Evolutionary conservation across 2,797 vertebrate species (phyloP).

Genomic region (Catamblyrhynchus diadema): DNA sequence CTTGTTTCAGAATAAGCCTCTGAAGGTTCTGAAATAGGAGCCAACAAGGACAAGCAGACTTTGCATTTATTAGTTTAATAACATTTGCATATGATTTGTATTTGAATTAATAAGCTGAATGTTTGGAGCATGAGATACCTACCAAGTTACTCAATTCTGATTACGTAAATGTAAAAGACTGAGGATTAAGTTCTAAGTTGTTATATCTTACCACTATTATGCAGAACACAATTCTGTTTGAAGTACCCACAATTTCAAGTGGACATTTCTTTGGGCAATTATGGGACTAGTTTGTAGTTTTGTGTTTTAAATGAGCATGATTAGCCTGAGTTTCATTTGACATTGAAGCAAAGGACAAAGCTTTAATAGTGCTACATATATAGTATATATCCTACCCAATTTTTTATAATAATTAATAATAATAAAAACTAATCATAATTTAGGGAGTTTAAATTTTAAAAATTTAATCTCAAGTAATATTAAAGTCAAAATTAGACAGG

Average conservation of each 20-base stretch:
- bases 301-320: constrained; percentile 19
- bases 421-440: not conserved
- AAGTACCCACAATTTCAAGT: constrained; percentile 6
- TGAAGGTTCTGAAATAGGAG: not conserved
- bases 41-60: not conserved
- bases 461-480: not conserved
- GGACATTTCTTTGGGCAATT: constrained; percentile 13
- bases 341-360: constrained; percentile 2
- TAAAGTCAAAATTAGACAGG: not conserved
- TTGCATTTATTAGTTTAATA: constrained; percentile 28
- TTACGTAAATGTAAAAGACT: not conserved
- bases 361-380: not conserved
- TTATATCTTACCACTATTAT: not conserved
- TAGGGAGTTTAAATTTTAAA: not conserved
- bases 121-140: constrained; percentile 3
- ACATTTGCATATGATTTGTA: constrained; percentile 31
- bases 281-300: not conserved
- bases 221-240: constrained; percentile 23
- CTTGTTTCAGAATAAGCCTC: not conserved
- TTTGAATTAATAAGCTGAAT: constrained; percentile 18
- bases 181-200: not conserved
- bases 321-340: not conserved
- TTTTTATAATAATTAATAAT: not conserved
- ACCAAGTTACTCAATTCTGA: not conserved
- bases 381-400: not conserved